A percentile compares a stretch with the other conserved stretches of the same genome.
phyloP scores from a whole-genome alignment of 64 coral and sea anemone genomes.

The Anthopleura sola region DNA sequence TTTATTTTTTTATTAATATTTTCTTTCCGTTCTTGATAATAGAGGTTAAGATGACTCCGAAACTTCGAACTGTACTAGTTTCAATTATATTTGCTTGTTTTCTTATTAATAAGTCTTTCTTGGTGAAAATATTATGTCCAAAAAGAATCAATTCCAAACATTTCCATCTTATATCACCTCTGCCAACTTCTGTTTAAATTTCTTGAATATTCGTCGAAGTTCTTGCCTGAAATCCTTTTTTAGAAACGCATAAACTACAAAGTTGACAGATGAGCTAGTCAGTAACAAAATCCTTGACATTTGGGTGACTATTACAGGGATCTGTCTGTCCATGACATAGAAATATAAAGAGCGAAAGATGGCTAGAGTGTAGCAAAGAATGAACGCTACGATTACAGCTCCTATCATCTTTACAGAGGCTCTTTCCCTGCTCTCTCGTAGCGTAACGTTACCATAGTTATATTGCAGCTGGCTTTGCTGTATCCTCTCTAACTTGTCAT shows the following conservation, averaged over 20 bases:
- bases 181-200: not conserved
- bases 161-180: not conserved
- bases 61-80: too few relatives aligned
- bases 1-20: too few relatives aligned
- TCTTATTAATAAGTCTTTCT: too few relatives aligned
- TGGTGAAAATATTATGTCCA: too few relatives aligned
- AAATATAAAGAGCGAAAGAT: slow-evolving; percentile 22
- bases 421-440: not conserved
- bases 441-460: slow-evolving; percentile 7
- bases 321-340: slow-evolving; percentile 22
- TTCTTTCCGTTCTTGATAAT: too few relatives aligned
- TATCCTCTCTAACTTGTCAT: not conserved
- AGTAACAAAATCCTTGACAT: slow-evolving; percentile 18
- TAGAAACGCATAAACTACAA: slow-evolving; percentile 39
- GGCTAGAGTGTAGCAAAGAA: slow-evolving; percentile 6
- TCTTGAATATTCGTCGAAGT: not conserved
- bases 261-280: slow-evolving; percentile 34
- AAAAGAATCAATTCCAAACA: too few relatives aligned
- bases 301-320: not conserved
- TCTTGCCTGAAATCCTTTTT: slow-evolving; percentile 42
- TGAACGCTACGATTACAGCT: slow-evolving; percentile 1
- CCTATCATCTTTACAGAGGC: slow-evolving; percentile 34
- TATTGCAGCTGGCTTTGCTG: slow-evolving; percentile 4
- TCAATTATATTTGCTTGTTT: too few relatives aligned
- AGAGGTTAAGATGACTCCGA: too few relatives aligned